A percentile compares a stretch with the other conserved stretches of the same genome.
Evolutionary conservation across 1,140 invertebrate genomes (phyloP).

Genomic region (Aporrectodea caliginosa): DNA sequence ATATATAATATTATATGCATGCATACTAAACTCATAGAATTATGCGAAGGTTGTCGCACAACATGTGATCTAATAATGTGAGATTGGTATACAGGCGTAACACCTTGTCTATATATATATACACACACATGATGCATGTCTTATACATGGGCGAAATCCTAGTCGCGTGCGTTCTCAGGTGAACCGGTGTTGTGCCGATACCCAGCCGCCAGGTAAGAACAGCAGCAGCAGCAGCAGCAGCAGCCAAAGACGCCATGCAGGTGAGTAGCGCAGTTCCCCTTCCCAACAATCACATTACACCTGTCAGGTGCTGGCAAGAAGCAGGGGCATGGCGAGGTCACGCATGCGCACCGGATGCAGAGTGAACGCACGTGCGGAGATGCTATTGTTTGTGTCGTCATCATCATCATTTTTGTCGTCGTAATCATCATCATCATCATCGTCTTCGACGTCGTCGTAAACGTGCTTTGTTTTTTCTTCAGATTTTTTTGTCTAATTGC

Average conservation of each 20-base stretch:
- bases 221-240: constrained; percentile 7
- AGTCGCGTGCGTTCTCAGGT: too few relatives aligned
- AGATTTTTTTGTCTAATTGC: background rate
- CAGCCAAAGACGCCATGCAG: constrained; percentile 29
- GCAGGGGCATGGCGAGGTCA: constrained; percentile 7
- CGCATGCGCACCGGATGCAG: background rate
- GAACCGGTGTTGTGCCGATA: too few relatives aligned
- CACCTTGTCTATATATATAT: too few relatives aligned
- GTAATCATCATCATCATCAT: too few relatives aligned
- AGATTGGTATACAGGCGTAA: too few relatives aligned
- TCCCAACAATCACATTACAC: constrained; percentile 13
- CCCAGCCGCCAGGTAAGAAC: constrained; percentile 22
- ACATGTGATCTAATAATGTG: too few relatives aligned
- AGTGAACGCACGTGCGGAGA: background rate
- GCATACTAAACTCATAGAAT: too few relatives aligned
- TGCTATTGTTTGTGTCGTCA: background rate
- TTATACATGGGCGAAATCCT: too few relatives aligned
- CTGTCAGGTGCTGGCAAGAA: constrained; percentile 6
- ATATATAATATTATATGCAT: too few relatives aligned
- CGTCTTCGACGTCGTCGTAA: background rate
- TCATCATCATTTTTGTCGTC: too few relatives aligned
- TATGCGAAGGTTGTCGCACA: too few relatives aligned
- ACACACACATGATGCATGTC: too few relatives aligned
- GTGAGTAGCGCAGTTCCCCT: constrained; percentile 33
- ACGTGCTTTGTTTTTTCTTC: background rate